Evolutionary conservation across 2,888 invertebrate genomes (phyloP), one percentile per base, ranked within the genome.

Genomic region (Arrhopalites spinosus): DNA sequence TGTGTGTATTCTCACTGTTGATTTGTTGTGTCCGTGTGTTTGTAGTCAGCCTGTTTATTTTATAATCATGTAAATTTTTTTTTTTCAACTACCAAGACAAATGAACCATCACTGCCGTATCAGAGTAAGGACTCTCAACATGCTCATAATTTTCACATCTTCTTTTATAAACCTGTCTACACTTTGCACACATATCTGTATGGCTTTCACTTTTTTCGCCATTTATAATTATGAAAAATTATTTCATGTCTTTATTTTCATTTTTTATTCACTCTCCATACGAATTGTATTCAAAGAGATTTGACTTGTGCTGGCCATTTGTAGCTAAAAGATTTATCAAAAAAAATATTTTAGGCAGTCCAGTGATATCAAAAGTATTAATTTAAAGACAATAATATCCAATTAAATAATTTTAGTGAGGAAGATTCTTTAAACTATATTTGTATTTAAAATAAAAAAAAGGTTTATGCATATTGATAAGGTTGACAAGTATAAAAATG

Each of bases 1-100:
- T 45, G 66, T 66, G 13, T 20, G n/a, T 61, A 13, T 59, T 59
- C 59, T 25, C 59, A 25, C 50, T 59, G 59, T 59, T 59, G 59
- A 59, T 59, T 59, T 59, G 59, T 59, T 59, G 25, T 27, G 53
- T 53, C 5, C 11, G 11, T 36, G 25, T 27, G 53, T 53, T 8
- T 53, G 53, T 23, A 53, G 53, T 20, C n/a, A n/a, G 7, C 23
- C 53, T 53, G 53, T 53, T 53, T 53, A 53, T 53, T 53, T 53
- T 53, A 8, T 20, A n/a, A 20, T 53, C 20, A 2, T 53, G 53
- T 53, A 23, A 20, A 23, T 53, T 5, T 1, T 20, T n/a, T n/a
- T 3, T 17, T 5, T 53, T n/a, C n/a, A n/a, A n/a, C n/a, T n/a
- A n/a, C n/a, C n/a, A 23, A 20, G 53, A 11, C n/a, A n/a, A 11